Percentiles rank a stretch among this genome's conserved stretches.
phyloP scores from a whole-genome alignment of 2,113 vertebrate species.

The Actinemys pallida region DNA sequence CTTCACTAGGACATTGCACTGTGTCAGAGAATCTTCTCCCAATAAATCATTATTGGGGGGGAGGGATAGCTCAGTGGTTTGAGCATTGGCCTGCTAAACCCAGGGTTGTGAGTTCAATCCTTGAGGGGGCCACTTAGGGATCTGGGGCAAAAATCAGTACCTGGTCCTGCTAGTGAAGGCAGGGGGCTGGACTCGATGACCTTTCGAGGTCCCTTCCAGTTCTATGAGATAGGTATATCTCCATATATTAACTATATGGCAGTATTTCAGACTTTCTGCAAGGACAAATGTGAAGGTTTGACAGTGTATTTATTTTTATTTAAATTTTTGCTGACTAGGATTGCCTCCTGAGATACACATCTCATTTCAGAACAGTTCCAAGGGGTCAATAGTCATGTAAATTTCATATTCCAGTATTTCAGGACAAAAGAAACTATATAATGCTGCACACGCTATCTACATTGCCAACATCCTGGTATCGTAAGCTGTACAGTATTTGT shows the following conservation, averaged over 20 bases:
- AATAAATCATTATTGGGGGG: background rate
- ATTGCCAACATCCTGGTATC: background rate
- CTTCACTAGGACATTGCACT: background rate
- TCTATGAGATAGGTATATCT: too few species aligned
- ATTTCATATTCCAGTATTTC: background rate
- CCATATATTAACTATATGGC: fast-evolving
- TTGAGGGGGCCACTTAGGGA: too few species aligned
- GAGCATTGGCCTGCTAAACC: too few species aligned
- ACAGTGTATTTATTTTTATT: slow-evolving; percentile 8
- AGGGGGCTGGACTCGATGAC: too few species aligned
- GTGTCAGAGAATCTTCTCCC: background rate
- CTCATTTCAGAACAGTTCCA: background rate
- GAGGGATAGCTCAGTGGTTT: too few species aligned
- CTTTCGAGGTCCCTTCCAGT: too few species aligned
- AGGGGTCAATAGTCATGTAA: background rate
- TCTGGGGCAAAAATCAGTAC: too few species aligned
- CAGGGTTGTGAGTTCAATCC: too few species aligned
- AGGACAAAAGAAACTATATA: background rate
- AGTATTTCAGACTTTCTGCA: background rate
- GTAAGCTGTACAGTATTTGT: background rate
- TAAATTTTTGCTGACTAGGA: background rate
- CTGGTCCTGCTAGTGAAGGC: too few species aligned
- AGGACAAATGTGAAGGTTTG: slow-evolving; percentile 1
- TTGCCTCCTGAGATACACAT: background rate
- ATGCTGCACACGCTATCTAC: background rate